Conservation (phyloP, 2,113 vertebrate species). For the Onychostoma macrolepis region DNA sequence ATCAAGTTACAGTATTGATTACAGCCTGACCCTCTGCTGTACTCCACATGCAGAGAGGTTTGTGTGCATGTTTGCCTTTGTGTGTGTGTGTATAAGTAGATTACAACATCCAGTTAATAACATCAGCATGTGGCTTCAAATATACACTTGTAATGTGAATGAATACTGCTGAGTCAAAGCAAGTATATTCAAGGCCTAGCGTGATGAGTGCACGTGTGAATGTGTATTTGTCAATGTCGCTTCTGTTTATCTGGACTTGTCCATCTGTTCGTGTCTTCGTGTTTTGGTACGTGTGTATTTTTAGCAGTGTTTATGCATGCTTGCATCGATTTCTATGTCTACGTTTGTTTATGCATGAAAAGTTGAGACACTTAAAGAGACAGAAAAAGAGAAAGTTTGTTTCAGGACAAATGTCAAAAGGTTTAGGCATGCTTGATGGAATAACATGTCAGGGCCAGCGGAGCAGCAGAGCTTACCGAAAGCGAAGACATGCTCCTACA, state of each 20-base stretch:
- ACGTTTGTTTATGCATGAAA: background rate
- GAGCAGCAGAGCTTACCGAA: slow-evolving; percentile 31
- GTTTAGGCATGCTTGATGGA: slow-evolving; percentile 40
- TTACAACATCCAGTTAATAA: slow-evolving; percentile 1
- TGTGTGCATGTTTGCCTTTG: slow-evolving; percentile 4
- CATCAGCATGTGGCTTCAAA: background rate
- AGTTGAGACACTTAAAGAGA: background rate
- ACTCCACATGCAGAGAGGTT: slow-evolving; percentile 42
- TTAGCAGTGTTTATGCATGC: background rate
- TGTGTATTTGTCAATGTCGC: background rate
- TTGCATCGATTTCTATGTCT: slow-evolving; percentile 22
- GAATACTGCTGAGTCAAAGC: slow-evolving; percentile 18
- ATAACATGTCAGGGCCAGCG: slow-evolving; percentile 24
- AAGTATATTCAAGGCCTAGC: background rate
- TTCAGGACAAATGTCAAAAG: slow-evolving; percentile 35
- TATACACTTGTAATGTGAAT: background rate
- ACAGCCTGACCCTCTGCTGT: slow-evolving; percentile 72
- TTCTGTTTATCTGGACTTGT: background rate
- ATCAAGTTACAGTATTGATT: slow-evolving; percentile 82
- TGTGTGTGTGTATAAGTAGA: background rate
- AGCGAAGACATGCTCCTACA: slow-evolving; percentile 20
- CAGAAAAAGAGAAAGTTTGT: background rate
- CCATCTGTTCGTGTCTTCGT: slow-evolving; percentile 26
- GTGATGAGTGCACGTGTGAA: background rate
- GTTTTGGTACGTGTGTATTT: background rate